Conservation (phyloP, 2,888 invertebrate species). For the Eupeodes latifasciatus region DNA sequence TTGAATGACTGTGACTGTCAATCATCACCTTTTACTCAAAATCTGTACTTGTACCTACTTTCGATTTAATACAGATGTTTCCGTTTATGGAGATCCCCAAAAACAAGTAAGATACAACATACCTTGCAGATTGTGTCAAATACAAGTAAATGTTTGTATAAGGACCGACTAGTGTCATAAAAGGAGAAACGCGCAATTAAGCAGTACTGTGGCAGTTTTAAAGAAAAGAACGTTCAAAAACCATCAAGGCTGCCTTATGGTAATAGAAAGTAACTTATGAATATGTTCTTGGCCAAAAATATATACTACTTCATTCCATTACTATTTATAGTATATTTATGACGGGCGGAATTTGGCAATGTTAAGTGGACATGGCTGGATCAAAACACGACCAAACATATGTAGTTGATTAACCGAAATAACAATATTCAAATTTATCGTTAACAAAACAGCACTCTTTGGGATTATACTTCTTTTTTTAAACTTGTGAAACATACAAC, state of each 20-base stretch:
- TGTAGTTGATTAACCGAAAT: background rate
- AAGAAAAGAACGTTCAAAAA: background rate
- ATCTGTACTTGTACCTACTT: background rate
- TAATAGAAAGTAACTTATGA: background rate
- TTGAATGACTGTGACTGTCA: background rate
- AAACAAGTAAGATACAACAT: background rate
- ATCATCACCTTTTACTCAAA: background rate
- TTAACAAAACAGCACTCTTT: too few relatives aligned
- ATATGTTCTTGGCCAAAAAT: background rate
- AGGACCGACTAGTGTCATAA: background rate
- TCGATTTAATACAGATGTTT: too few relatives aligned
- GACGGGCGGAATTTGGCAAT: background rate
- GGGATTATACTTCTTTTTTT: too few relatives aligned
- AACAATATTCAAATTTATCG: background rate
- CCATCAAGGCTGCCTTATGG: background rate
- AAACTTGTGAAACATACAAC: too few relatives aligned
- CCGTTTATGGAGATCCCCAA: slow-evolving; percentile 1
- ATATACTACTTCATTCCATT: background rate
- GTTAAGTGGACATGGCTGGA: background rate
- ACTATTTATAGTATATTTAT: background rate
- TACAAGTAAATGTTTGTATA: background rate
- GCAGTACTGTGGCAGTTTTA: background rate
- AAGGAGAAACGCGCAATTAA: background rate
- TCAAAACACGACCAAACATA: background rate
- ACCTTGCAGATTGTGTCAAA: background rate